Conservation (phyloP, 2,113 vertebrate genomes). For the Proterorhinus semilunaris region DNA sequence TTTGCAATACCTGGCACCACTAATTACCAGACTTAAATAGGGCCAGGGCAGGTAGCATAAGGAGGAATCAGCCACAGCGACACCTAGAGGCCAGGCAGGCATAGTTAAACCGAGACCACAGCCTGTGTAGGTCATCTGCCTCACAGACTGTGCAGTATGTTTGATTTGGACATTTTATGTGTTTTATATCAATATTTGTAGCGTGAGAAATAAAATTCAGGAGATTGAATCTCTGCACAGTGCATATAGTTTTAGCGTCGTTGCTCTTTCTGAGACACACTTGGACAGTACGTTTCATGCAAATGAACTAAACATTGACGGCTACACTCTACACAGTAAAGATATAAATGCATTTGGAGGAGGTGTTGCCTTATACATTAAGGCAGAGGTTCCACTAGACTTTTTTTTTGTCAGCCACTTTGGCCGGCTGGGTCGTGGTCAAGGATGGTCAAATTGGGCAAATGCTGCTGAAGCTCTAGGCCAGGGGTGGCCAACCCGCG, state of each 20-base stretch:
- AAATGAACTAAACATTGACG: neutral
- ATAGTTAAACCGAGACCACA: neutral
- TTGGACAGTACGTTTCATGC: neutral
- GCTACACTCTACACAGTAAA: neutral
- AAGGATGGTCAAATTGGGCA: too few species aligned
- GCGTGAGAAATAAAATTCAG: neutral
- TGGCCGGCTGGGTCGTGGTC: too few species aligned
- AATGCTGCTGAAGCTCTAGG: too few species aligned
- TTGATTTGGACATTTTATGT: neutral
- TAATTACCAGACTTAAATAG: too few species aligned
- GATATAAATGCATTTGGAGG: neutral
- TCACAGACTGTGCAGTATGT: neutral
- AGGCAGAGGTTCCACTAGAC: too few species aligned
- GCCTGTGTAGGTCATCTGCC: neutral
- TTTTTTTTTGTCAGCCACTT: too few species aligned
- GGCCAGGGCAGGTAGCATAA: too few species aligned
- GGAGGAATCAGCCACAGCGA: too few species aligned
- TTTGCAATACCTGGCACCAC: too few species aligned
- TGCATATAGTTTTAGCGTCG: neutral
- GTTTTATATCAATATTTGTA: neutral
- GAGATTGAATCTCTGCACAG: neutral
- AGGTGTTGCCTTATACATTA: neutral
- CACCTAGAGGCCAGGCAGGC: too few species aligned
- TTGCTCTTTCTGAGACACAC: neutral
- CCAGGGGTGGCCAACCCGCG: too few species aligned